A percentile compares a stretch with the other conserved stretches of the same genome.
phyloP scores from a whole-genome alignment of 35 echinoderm and acorn worm species.

The Nesometra sesokonis region DNA sequence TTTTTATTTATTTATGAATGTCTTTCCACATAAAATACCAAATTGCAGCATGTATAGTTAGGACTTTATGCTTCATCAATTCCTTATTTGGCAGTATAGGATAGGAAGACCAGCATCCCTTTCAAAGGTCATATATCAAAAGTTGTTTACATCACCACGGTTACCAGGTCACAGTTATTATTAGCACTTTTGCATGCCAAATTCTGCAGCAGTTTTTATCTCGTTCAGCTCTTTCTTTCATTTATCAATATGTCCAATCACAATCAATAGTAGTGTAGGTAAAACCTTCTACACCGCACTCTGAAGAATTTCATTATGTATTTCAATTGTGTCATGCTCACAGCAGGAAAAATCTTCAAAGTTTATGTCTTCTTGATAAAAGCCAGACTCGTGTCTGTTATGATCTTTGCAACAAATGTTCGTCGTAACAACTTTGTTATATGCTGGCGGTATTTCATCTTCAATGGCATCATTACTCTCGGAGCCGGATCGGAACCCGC shows the following conservation, averaged over 20 bases:
- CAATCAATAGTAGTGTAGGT: not conserved
- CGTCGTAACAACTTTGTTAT: slow-evolving; percentile 49
- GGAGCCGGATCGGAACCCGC: slow-evolving; percentile 85
- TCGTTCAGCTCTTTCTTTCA: not conserved
- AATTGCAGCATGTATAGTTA: not conserved
- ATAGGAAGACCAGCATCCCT: not conserved
- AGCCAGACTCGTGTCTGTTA: not conserved
- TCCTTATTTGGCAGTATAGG: not conserved
- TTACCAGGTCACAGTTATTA: not conserved
- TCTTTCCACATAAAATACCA: too few species aligned
- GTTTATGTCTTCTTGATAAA: not conserved
- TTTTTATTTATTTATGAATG: not conserved
- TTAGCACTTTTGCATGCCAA: not conserved
- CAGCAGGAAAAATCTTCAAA: not conserved
- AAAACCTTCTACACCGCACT: not conserved
- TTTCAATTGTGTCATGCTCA: not conserved
- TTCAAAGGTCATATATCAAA: not conserved
- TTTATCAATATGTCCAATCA: not conserved
- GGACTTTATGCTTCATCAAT: not conserved
- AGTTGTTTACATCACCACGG: not conserved
- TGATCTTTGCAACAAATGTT: not conserved
- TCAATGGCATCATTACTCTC: slow-evolving; percentile 64
- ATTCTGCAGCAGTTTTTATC: not conserved
- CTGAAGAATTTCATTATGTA: not conserved
- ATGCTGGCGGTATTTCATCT: slow-evolving; percentile 72